A percentile compares a stretch with the other conserved stretches of the same genome.
phyloP scores from a whole-genome alignment of 2,888 invertebrate species.

The Chromoteleia sp. region DNA sequence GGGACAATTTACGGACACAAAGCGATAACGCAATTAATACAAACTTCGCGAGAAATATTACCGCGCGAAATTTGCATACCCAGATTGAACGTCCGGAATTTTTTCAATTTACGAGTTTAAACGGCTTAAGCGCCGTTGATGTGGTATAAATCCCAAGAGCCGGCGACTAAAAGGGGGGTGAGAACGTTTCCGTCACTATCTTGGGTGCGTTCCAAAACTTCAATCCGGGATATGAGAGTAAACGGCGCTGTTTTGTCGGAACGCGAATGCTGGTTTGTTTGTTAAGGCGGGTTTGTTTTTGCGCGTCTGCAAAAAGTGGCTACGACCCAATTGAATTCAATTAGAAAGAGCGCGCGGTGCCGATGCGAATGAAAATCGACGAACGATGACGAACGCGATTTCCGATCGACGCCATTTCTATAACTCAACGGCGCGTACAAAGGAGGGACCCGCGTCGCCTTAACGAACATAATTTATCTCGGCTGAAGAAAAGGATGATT shows the following conservation, averaged over 20 bases:
- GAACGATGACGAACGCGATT: slow-evolving; percentile 17
- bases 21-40: slow-evolving; percentile 20
- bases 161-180: slow-evolving; percentile 28
- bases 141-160: slow-evolving; percentile 58
- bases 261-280: slow-evolving; percentile 50
- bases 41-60: slow-evolving; percentile 29
- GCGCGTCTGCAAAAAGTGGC: slow-evolving; percentile 41
- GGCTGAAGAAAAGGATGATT: slow-evolving; percentile 10
- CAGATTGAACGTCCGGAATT: slow-evolving; percentile 46
- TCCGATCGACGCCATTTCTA: slow-evolving; percentile 32
- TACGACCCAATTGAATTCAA: slow-evolving; percentile 44
- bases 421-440: slow-evolving; percentile 7
- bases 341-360: slow-evolving; percentile 20
- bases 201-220: slow-evolving; percentile 64
- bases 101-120: slow-evolving; percentile 61
- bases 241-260: slow-evolving; percentile 54
- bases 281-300: slow-evolving; percentile 49
- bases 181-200: slow-evolving; percentile 36
- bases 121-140: slow-evolving; percentile 46
- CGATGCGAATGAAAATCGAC: slow-evolving; percentile 46
- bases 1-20: slow-evolving; percentile 1
- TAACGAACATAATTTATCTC: slow-evolving; percentile 37
- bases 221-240: slow-evolving; percentile 62
- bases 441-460: not conserved
- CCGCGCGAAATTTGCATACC: slow-evolving; percentile 45